Evolutionary conservation across 2,113 vertebrate species (phyloP).

Genomic region (Alectura lathami): DNA sequence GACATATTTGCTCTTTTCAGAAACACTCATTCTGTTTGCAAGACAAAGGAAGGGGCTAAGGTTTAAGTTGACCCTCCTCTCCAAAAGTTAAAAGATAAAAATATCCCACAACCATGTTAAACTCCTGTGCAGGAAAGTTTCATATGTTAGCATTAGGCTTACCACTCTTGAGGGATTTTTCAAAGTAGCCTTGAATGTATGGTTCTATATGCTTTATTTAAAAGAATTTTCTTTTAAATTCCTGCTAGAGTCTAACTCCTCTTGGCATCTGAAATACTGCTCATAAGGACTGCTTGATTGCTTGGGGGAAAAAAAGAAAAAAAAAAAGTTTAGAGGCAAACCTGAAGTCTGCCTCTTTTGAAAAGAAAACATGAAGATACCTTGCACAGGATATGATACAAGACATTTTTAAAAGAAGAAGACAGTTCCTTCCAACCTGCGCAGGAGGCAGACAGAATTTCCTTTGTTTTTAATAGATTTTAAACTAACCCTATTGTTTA

Average conservation of each 20-base stretch:
- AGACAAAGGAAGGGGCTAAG: neutral
- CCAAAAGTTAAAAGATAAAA: neutral
- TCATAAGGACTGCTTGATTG: neutral
- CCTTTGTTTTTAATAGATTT: conserved; percentile 32
- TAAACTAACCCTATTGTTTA: conserved; percentile 26
- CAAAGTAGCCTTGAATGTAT: neutral
- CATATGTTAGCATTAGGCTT: neutral
- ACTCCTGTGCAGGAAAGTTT: neutral
- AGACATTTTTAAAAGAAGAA: neutral
- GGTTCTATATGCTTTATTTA: neutral
- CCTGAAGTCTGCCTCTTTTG: neutral
- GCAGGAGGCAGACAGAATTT: conserved; percentile 7
- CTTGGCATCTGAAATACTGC: neutral
- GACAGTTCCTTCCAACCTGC: neutral
- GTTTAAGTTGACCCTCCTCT: neutral
- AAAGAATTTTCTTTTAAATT: neutral
- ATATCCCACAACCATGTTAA: neutral
- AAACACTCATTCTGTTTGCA: neutral
- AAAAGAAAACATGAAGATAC: neutral
- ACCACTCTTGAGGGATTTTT: neutral
- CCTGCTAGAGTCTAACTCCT: conserved; percentile 1
- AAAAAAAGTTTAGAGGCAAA: neutral
- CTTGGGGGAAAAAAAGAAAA: neutral
- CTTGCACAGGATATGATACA: neutral
- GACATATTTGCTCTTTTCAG: conserved; percentile 1